Evolutionary conservation across 92 coral and sea anemone species (phyloP).

Genomic region (Siderastrea siderea): DNA sequence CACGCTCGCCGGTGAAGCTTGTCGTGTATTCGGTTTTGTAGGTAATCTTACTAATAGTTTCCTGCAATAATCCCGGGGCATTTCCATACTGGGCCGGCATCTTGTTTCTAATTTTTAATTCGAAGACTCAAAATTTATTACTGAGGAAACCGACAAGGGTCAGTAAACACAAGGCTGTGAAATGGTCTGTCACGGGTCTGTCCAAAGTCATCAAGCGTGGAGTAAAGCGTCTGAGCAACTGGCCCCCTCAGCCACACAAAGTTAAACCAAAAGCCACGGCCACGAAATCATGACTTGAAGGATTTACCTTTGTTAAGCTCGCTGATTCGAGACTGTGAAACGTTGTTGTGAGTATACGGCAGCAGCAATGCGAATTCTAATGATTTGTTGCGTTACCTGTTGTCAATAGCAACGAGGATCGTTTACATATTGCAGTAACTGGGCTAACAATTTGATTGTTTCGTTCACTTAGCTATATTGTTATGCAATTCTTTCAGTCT

Average conservation of each 20-base stretch:
- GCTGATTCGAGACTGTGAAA: not conserved
- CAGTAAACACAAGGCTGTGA: not conserved
- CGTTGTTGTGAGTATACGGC: not conserved
- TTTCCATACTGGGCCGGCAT: conserved; percentile 46
- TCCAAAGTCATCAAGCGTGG: not conserved
- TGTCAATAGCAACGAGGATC: conserved; percentile 32
- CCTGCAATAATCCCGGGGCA: conserved; percentile 65
- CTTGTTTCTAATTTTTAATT: not conserved
- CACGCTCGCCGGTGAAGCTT: conserved; percentile 69
- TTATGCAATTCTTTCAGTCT: conserved; percentile 21
- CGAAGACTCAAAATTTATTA: no score
- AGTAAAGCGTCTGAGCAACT: not conserved
- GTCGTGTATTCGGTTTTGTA: conserved; percentile 84
- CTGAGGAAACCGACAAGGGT: not conserved
- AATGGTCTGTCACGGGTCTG: not conserved
- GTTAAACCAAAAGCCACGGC: not conserved
- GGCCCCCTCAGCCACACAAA: not conserved
- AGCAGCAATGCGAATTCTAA: no score
- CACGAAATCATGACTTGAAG: not conserved
- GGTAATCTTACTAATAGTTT: conserved; percentile 75
- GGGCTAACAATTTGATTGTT: not conserved
- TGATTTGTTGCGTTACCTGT: conserved; percentile 33
- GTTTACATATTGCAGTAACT: conserved; percentile 16
- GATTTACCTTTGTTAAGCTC: not conserved
- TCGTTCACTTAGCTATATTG: not conserved